Conservation (phyloP, 35 echinoderm and acorn worm species). For the Amphiura filiformis region DNA sequence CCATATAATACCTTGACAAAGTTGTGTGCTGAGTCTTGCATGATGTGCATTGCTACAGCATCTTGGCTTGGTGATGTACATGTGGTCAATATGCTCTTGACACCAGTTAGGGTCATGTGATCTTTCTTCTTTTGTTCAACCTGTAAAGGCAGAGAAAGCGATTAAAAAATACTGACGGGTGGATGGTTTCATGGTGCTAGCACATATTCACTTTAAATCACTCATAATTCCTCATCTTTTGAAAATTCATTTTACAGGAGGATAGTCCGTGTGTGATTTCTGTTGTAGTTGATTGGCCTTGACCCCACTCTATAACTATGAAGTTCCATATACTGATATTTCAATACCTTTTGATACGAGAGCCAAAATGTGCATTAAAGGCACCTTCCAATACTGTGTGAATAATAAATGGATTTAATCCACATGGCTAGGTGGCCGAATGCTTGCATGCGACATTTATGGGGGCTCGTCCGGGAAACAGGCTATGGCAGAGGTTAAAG, state of each 20-base stretch:
- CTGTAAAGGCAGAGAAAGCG: conserved; percentile 3
- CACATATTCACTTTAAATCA: not conserved
- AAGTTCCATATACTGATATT: too few relatives aligned
- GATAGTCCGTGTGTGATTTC: not conserved
- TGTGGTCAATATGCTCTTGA: conserved; percentile 19
- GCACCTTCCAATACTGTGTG: too few relatives aligned
- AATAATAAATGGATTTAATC: too few relatives aligned
- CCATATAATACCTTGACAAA: too few relatives aligned
- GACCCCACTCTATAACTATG: too few relatives aligned
- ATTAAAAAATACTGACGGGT: not conserved
- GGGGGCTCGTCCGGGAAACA: too few relatives aligned
- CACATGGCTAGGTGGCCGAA: too few relatives aligned
- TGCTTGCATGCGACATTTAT: too few relatives aligned
- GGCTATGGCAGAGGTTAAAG: too few relatives aligned
- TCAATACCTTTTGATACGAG: too few relatives aligned
- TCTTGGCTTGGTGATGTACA: conserved; percentile 18
- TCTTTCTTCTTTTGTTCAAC: conserved; percentile 28
- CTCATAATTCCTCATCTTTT: not conserved
- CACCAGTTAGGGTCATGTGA: conserved; percentile 40
- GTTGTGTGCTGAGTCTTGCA: not conserved
- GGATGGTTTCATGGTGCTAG: not conserved
- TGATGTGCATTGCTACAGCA: not conserved
- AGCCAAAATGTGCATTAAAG: too few relatives aligned
- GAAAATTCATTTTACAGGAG: not conserved
- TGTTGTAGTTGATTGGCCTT: too few relatives aligned